Conservation (phyloP, 2,113 vertebrate species). For the Diglossa brunneiventris region DNA sequence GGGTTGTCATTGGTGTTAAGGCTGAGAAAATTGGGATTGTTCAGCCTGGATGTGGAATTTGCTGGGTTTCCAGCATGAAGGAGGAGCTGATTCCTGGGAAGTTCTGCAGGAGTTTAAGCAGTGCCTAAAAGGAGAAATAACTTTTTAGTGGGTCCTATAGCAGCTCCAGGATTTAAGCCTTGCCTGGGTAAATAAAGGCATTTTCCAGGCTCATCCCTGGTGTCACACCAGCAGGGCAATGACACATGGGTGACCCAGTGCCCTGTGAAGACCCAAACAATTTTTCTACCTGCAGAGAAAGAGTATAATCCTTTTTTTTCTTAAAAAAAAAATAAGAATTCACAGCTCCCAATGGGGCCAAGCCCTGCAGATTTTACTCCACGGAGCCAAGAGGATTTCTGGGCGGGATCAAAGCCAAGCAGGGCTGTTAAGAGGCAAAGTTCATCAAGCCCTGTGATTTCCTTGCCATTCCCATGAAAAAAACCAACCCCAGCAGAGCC, state of each 20-base stretch:
- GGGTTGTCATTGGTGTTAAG: neutral
- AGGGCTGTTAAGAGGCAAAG: slow-evolving; percentile 24
- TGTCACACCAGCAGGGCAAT: neutral
- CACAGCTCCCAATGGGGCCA: neutral
- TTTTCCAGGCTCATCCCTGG: neutral
- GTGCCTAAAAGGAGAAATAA: neutral
- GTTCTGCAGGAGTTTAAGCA: neutral
- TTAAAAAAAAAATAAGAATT: too few relatives aligned
- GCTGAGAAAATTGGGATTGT: neutral
- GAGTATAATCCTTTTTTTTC: neutral
- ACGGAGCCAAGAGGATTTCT: neutral
- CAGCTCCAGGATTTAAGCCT: neutral
- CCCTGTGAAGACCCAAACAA: neutral
- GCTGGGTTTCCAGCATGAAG: too few relatives aligned
- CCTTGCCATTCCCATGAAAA: slow-evolving; percentile 45
- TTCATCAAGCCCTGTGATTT: slow-evolving; percentile 20
- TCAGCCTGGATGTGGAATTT: neutral
- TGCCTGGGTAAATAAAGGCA: neutral
- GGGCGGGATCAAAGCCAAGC: neutral
- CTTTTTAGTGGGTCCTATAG: neutral
- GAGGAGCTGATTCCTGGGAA: neutral
- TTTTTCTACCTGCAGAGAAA: neutral
- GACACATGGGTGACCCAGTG: neutral
- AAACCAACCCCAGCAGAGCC: neutral
- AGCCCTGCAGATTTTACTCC: neutral